Evolutionary conservation across 2,888 invertebrate genomes (phyloP).

Genomic region (Saturnia japonica): DNA sequence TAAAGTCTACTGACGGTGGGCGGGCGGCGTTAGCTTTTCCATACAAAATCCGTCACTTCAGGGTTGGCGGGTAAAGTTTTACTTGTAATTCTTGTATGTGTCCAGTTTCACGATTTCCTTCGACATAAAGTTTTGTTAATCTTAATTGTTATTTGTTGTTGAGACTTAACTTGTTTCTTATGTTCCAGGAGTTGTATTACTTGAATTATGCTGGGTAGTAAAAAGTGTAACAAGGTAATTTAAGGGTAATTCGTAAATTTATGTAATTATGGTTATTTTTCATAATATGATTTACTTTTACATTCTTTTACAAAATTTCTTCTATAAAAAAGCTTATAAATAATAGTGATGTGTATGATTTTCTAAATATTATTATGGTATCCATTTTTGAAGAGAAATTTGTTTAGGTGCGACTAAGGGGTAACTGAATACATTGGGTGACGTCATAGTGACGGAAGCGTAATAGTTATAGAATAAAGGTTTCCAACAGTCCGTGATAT

Average conservation of each 20-base stretch:
- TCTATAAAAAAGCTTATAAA: no score
- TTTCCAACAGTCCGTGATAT: no score
- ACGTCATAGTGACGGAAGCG: no score
- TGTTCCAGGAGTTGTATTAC: neutral
- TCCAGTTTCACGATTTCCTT: slow-evolving; percentile 16
- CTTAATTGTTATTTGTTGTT: slow-evolving; percentile 18
- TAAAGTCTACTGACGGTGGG: slow-evolving; percentile 55
- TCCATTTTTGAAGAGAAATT: no score
- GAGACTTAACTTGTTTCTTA: slow-evolving; percentile 3
- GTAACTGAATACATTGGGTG: no score
- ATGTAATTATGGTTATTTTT: no score
- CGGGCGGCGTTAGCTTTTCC: slow-evolving; percentile 33
- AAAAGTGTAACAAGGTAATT: neutral
- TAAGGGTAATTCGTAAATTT: neutral
- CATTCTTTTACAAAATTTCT: no score
- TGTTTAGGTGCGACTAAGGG: no score
- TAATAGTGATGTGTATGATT: no score
- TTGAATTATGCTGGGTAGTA: neutral
- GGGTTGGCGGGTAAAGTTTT: slow-evolving; percentile 29
- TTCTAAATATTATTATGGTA: no score
- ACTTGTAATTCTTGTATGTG: slow-evolving; percentile 14
- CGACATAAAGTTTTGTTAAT: slow-evolving; percentile 20
- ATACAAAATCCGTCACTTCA: slow-evolving; percentile 18
- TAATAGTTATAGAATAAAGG: no score
- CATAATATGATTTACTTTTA: no score